These are phyloP conservation scores for Montipora foliosa DNA, from an alignment of 64 coral and sea anemone species.

Conservation along the genomic window DNA sequence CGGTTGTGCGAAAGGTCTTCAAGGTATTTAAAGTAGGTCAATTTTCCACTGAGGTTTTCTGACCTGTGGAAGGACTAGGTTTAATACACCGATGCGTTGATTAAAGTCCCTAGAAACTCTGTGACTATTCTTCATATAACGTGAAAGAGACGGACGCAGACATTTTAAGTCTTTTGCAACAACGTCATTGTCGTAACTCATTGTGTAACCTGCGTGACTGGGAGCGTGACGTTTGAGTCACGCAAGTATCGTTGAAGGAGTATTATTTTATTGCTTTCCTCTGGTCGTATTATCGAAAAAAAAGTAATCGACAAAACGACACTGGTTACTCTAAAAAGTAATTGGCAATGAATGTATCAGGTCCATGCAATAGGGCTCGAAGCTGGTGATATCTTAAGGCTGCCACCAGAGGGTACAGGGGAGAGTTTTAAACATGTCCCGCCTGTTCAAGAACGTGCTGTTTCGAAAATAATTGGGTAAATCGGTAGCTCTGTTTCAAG, in stretches of 20 bases:
- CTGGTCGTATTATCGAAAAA: not conserved
- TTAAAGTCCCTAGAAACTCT: too few species aligned
- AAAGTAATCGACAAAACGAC: not conserved
- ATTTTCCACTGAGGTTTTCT: not conserved
- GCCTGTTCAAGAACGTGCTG: not conserved
- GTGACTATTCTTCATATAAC: too few species aligned
- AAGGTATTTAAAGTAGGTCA: not conserved
- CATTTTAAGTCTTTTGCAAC: too few species aligned
- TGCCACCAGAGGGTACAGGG: not conserved
- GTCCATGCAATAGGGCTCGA: too few species aligned
- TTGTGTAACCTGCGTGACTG: too few species aligned
- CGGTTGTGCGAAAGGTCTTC: constrained; percentile 29
- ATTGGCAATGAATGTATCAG: too few species aligned
- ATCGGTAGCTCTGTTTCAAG: not conserved
- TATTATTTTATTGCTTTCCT: not conserved
- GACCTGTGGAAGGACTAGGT: too few species aligned
- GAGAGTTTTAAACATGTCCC: constrained; percentile 30
- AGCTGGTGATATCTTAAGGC: not conserved
- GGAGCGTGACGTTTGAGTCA: not conserved
- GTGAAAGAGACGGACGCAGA: too few species aligned
- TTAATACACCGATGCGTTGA: too few species aligned
- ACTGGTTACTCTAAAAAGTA: not conserved
- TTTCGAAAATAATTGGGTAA: not conserved
- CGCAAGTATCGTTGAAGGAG: not conserved
- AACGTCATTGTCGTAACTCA: too few species aligned